Evolutionary conservation across 1,140 invertebrate species (phyloP).

Genomic region (Hycleus cichorii): DNA sequence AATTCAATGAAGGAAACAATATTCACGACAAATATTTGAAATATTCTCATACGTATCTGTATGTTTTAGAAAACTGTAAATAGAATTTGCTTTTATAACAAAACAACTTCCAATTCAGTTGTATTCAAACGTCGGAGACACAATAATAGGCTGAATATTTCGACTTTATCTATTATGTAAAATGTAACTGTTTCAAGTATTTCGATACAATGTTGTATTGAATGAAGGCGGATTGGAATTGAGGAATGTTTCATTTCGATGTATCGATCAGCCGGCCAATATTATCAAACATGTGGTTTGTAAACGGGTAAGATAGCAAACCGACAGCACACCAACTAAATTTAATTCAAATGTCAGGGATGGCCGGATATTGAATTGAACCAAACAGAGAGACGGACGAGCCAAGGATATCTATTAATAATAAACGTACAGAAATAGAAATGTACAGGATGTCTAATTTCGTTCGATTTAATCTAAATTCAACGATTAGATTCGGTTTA

Average conservation of each 20-base stretch:
- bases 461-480: slow-evolving; percentile 4
- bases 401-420: not conserved
- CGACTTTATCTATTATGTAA: too few species aligned
- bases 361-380: slow-evolving; percentile 14
- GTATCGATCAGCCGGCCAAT: slow-evolving; percentile 12
- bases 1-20: slow-evolving; percentile 11
- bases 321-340: slow-evolving; percentile 8
- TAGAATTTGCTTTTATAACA: too few species aligned
- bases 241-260: slow-evolving; percentile 10
- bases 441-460: not conserved
- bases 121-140: too few species aligned
- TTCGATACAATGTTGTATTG: not conserved
- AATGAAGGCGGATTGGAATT: not conserved
- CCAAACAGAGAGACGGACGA: slow-evolving; percentile 2
- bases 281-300: slow-evolving; percentile 10
- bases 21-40: slow-evolving; percentile 2
- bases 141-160: too few species aligned
- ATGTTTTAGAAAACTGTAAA: too few species aligned
- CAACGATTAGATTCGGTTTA: not conserved
- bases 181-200: slow-evolving; percentile 1
- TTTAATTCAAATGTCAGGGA: slow-evolving; percentile 14
- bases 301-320: slow-evolving; percentile 15
- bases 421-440: not conserved
- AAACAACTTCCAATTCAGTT: too few species aligned
- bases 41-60: not conserved